phyloP scores from a whole-genome alignment of 1,140 invertebrate species.

The Drosophila tristis region DNA sequence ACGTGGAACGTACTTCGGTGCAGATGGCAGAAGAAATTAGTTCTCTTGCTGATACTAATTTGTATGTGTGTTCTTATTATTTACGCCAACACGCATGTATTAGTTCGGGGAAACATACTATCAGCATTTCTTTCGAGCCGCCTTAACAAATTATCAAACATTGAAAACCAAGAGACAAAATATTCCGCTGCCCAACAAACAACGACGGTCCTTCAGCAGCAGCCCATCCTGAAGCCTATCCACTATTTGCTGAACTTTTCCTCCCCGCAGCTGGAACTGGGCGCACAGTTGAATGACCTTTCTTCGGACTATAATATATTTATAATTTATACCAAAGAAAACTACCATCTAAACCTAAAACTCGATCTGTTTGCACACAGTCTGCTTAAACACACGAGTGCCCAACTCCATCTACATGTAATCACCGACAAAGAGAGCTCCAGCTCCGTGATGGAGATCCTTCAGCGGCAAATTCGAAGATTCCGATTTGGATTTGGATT shows the following conservation, averaged over 20 bases:
- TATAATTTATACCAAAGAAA: slow-evolving; percentile 83
- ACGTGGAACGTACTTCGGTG: slow-evolving; percentile 54
- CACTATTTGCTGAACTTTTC: slow-evolving; percentile 70
- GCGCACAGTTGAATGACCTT: slow-evolving; percentile 28
- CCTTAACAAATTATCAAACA: slow-evolving; percentile 42
- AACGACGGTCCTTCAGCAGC: slow-evolving; percentile 17
- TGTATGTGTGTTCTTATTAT: slow-evolving; percentile 68
- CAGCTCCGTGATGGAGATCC: slow-evolving; percentile 86
- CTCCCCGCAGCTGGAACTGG: slow-evolving; percentile 49
- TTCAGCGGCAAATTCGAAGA: slow-evolving; percentile 82
- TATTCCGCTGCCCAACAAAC: slow-evolving; percentile 35
- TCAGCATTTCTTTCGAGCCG: slow-evolving; percentile 64
- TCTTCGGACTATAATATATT: slow-evolving; percentile 77
- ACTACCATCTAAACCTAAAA: slow-evolving; percentile 86
- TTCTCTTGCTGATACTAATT: slow-evolving; percentile 61
- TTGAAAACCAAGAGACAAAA: slow-evolving; percentile 45
- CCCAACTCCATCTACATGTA: slow-evolving; percentile 88
- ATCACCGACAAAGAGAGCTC: slow-evolving; percentile 89
- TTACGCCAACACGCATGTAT: slow-evolving; percentile 67
- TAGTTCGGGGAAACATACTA: slow-evolving; percentile 69
- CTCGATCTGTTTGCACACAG: slow-evolving; percentile 87
- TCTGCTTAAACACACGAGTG: slow-evolving; percentile 85
- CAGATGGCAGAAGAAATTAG: slow-evolving; percentile 71
- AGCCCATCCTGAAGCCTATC: slow-evolving; percentile 50
- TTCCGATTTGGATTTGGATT: slow-evolving; percentile 84